Percentiles rank a stretch among this genome's conserved stretches.
These are phyloP conservation scores for Eristalinus aeneus DNA, from an alignment of 2,888 invertebrate species.

Conservation along the genomic window DNA sequence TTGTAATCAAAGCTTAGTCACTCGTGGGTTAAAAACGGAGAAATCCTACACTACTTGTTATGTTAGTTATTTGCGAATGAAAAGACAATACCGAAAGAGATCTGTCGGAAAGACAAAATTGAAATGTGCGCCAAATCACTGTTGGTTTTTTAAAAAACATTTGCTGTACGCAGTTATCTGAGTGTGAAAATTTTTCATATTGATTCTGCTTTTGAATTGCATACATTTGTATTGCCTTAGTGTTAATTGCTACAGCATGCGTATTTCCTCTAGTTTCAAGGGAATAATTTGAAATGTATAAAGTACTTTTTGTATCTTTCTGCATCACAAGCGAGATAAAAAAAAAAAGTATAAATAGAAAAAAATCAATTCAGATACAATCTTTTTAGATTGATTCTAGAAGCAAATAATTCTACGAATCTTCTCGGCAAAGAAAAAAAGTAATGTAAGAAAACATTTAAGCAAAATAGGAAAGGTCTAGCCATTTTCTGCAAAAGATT, in stretches of 20 bases:
- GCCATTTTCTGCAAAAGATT: not conserved
- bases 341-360: conserved; percentile 5
- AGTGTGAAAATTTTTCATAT: not conserved
- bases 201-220: not conserved
- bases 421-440: not conserved
- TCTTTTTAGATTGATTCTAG: not conserved
- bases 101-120: not conserved
- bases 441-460: conserved; percentile 3
- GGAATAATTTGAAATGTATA: not conserved
- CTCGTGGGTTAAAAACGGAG: not conserved
- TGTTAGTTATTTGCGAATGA: not conserved
- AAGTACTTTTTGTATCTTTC: not conserved
- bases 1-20: not conserved
- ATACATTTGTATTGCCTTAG: not conserved
- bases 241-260: not conserved
- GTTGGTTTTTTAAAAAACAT: not conserved
- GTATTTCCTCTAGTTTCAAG: not conserved
- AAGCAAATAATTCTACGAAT: conserved; percentile 9
- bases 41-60: not conserved
- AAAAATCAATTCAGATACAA: not conserved
- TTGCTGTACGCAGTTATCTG: not conserved
- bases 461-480: not conserved
- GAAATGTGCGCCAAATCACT: not conserved
- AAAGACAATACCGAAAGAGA: not conserved
- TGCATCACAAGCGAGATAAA: conserved; percentile 1